Percentiles rank a stretch among this genome's conserved stretches.
Evolutionary conservation across 2,113 vertebrate species (phyloP).

Genomic region (Petaurus breviceps): DNA sequence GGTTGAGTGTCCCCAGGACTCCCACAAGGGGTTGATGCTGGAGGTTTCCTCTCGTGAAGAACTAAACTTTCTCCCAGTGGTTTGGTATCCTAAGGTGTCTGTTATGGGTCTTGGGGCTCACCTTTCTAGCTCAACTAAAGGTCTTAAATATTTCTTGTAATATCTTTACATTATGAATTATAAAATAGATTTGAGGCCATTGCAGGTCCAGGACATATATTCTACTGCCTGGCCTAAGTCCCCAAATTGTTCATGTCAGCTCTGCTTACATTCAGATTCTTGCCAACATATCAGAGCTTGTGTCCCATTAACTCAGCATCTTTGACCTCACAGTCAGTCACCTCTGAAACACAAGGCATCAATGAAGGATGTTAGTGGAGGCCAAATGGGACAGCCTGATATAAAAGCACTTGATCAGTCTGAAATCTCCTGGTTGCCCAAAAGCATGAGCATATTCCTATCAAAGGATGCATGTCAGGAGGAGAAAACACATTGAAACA

Average conservation of each 20-base stretch:
- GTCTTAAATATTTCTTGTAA: not conserved
- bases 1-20: not conserved
- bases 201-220: not conserved
- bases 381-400: not conserved
- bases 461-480: not conserved
- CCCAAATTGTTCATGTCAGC: not conserved
- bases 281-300: not conserved
- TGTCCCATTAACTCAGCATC: not conserved
- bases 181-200: not conserved
- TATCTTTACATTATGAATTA: not conserved
- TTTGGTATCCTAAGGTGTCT: not conserved
- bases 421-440: not conserved
- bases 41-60: not conserved
- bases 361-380: not conserved
- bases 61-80: not conserved
- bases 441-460: not conserved
- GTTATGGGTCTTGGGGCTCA: not conserved
- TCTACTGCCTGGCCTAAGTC: not conserved
- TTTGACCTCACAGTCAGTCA: not conserved
- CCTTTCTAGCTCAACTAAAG: not conserved
- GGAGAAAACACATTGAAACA: not conserved
- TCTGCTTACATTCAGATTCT: not conserved
- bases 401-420: not conserved
- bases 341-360: not conserved
- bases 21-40: not conserved